Evolutionary conservation across 2,113 vertebrate species (phyloP), one percentile per base, ranked within the genome.

Genomic region (Poeciliopsis prolifica): DNA sequence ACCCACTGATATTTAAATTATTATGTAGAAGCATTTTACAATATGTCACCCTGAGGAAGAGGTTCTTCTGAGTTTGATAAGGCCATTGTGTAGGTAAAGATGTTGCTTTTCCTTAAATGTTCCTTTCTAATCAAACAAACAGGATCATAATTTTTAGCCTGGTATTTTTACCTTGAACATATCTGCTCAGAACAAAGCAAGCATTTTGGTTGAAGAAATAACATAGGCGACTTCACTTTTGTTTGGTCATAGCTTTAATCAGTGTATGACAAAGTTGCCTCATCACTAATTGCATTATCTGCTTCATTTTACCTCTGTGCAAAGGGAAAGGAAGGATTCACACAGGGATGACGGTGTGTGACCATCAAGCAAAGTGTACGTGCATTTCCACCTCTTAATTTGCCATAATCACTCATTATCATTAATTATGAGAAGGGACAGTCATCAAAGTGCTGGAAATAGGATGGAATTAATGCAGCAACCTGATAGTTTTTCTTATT

Each of bases 351-450:
- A 42, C n/a, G 51, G 31, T 42, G 15, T 33, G 68, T 67, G 58
- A 58, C 67, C 70, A 66, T 42, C 3, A 28, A 72, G 61, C 31
- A 61, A 58, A 80, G 68, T 0, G 76, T 88, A 68, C 58, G 79
- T 72, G 83, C 83, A 78, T 44, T 30, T 69, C 67, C 64, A 62
- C 74, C 61, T 81, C 86, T 82, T 82, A 86, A 82, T 81, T 81
- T 71, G 65, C 72, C 73, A 71, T 91, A 81, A 86, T 90, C 82
- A 85, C 79, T 88, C 89, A 58, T 58, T 58, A n/a, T 58, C 51
- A 58, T 88, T 83, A 85, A 89, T 91, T 89, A 90, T 89, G 73
- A 71, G 72, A 81, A 40, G 78, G 72, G 48, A 73, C 79, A 83
- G 73, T 72, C 77, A 79, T 74, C 66, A 77, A 82, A 78, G 80